Evolutionary conservation across 2,797 vertebrate genomes (phyloP), one percentile per base, ranked within the genome.

Genomic region (Falco peregrinus): DNA sequence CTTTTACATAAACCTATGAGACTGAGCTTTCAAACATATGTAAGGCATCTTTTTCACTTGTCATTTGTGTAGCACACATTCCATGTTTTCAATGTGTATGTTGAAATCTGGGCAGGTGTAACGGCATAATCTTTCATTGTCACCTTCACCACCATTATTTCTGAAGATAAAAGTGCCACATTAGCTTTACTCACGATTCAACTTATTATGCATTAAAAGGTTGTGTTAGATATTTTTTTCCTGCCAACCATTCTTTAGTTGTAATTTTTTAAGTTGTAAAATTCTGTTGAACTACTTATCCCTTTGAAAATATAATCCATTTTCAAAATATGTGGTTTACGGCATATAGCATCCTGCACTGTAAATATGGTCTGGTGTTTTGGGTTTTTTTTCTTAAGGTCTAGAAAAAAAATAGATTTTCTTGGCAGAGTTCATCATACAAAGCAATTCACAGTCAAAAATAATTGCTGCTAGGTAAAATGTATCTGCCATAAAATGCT

Each of bases 171-270:
- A 85, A 48, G 69, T 61, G 6, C 11, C 77, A 16, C 7, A 50
- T 47, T 53, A 45, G 53, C 14, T 54, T 4, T 39, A 35, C 7
- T 70, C 10, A 25, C 21, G 4, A 19, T 74, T 91, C 19, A 48
- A 13, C 1, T 29, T 5, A 21, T 70, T 28, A 45, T 33, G 4
- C 3, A 59, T 51, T 81, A 35, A 20, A 75, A 87, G 3, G 15
- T 39, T 33, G 3, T 19, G n/a, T 35, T 78, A 74, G 6, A 3
- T 54, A 8, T 22, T 22, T 26, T 26, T n/a, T 41, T 59, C 68
- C 45, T 24, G 5, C 1, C 9, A 56, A 13, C 1, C 0, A 5
- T 24, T 28, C 65, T 54, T 43, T 67, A 3, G 2, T 33, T 25
- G 18, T 9, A 12, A 1, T 37, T 43, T 81, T 87, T 93, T 12